These are phyloP conservation scores for Malurus alboscapulatus DNA, from an alignment of 2,113 vertebrate species.

Conservation along the genomic window DNA sequence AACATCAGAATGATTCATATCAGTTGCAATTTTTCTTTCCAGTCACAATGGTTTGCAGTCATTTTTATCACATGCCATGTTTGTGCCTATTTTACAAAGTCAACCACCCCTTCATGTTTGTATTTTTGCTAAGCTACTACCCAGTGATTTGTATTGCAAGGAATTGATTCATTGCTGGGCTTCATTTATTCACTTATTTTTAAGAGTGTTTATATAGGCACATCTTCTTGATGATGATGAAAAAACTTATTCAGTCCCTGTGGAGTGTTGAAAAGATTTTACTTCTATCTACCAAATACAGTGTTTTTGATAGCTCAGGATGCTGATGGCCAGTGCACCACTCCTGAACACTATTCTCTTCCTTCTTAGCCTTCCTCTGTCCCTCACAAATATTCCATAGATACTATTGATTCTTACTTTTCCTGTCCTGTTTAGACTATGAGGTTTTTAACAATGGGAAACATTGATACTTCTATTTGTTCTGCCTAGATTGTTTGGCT, in stretches of 20 bases:
- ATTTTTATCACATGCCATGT: neutral
- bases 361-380: neutral
- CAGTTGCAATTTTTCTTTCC: neutral
- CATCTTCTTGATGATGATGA: neutral
- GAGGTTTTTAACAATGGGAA: neutral
- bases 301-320: neutral
- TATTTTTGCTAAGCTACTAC: neutral
- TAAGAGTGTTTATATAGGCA: neutral
- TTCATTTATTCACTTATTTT: neutral
- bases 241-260: neutral
- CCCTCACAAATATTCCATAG: neutral
- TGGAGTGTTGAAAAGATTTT: neutral
- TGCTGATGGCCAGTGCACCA: neutral
- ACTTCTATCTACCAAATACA: neutral
- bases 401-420: neutral
- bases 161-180: neutral
- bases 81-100: neutral
- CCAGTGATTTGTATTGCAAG: neutral
- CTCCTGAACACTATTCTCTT: neutral
- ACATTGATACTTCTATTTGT: neutral
- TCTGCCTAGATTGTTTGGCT: neutral
- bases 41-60: neutral
- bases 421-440: neutral
- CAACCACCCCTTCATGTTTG: neutral
- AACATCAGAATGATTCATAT: neutral